phyloP scores from a whole-genome alignment of 92 coral and sea anemone species.

The Paragorgia papillata region DNA sequence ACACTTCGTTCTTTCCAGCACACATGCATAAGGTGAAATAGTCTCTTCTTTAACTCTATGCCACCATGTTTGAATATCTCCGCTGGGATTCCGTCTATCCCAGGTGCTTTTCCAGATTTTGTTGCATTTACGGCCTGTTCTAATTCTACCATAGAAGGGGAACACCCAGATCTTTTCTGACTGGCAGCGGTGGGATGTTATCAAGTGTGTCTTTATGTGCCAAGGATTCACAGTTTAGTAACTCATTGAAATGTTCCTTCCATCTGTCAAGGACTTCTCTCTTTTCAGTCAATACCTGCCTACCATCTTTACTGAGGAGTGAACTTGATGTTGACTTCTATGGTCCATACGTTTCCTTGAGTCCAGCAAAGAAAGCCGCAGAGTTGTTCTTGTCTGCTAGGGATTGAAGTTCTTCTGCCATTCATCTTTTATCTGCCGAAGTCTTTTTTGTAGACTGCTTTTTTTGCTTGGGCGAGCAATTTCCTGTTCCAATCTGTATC shows the following conservation, averaged over 20 bases:
- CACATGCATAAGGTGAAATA: conserved; percentile 22
- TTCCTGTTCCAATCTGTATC: not conserved
- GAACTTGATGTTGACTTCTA: conserved; percentile 5
- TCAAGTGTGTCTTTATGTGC: conserved; percentile 16
- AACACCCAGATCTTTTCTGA: not conserved
- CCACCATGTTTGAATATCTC: conserved; percentile 9
- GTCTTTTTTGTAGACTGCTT: conserved; percentile 13
- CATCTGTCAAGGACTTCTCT: not conserved
- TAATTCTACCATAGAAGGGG: not conserved
- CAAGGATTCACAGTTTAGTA: not conserved
- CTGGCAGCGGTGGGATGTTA: not conserved
- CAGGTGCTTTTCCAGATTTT: not conserved
- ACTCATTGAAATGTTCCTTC: conserved; percentile 5
- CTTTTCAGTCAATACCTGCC: not conserved
- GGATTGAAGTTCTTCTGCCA: conserved; percentile 1
- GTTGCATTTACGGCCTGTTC: not conserved
- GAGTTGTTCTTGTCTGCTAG: conserved; percentile 16
- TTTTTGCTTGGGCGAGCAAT: too few relatives aligned
- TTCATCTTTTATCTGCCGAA: conserved; percentile 6
- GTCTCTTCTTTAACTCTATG: not conserved
- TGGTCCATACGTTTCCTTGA: conserved; percentile 4
- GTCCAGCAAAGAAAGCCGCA: too few relatives aligned
- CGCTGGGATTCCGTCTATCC: not conserved
- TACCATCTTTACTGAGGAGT: not conserved
- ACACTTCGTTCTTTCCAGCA: conserved; percentile 30